A percentile compares a stretch with the other conserved stretches of the same genome.
Conservation (phyloP, 1,140 invertebrate species). For the Drosophila asahinai region DNA sequence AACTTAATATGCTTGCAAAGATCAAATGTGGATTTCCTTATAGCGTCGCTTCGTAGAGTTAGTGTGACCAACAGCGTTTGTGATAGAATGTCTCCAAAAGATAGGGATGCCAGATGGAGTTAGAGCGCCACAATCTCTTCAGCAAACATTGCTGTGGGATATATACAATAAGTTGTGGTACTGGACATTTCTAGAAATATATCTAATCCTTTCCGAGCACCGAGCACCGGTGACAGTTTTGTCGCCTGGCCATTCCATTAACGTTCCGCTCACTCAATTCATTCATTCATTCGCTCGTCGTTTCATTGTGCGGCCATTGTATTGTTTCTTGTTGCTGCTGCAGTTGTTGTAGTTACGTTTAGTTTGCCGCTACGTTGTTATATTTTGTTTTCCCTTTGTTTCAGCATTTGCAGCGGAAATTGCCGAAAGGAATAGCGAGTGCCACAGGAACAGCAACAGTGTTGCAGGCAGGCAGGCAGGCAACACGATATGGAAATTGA, state of each 20-base stretch:
- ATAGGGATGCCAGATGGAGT: too few species aligned
- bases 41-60: too few species aligned
- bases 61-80: too few species aligned
- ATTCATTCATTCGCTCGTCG: constrained; percentile 41
- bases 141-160: too few species aligned
- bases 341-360: constrained; percentile 32
- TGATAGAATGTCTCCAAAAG: too few species aligned
- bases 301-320: constrained; percentile 55
- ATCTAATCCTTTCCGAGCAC: too few species aligned
- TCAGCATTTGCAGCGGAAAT: constrained; percentile 64
- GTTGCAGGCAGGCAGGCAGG: constrained; percentile 18
- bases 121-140: too few species aligned
- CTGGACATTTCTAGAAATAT: too few species aligned
- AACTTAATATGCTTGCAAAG: too few species aligned
- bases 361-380: constrained; percentile 23
- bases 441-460: constrained; percentile 7
- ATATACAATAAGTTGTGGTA: too few species aligned
- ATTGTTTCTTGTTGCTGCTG: constrained; percentile 15
- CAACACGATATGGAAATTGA: constrained; percentile 69
- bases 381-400: constrained; percentile 53
- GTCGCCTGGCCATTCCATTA: constrained; percentile 26
- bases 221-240: constrained; percentile 25
- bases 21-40: too few species aligned
- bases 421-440: constrained; percentile 31
- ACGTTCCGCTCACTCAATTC: constrained; percentile 8